Conservation (phyloP, 1,140 invertebrate species). For the Drosophila miranda region DNA sequence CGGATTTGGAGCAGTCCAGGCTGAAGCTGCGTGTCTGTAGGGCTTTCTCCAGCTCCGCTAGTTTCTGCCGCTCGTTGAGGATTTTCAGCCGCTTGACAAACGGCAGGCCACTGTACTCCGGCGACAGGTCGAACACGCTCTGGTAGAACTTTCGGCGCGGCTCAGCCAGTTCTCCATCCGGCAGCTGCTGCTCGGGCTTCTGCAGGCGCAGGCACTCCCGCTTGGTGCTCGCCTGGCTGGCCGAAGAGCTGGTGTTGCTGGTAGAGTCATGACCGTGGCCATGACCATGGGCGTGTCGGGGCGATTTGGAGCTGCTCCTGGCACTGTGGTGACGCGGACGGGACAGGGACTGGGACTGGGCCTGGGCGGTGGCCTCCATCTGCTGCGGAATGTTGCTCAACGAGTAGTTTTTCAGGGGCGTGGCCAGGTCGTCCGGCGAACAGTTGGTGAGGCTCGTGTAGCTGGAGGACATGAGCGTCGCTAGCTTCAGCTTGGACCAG, state of each 20-base stretch:
- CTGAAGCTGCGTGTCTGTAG: conserved; percentile 89
- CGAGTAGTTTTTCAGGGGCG: conserved; percentile 71
- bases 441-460: conserved; percentile 76
- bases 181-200: conserved; percentile 61
- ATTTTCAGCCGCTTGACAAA: conserved; percentile 95
- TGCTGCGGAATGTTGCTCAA: conserved; percentile 72
- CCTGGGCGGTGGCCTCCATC: conserved; percentile 37
- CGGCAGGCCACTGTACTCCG: conserved; percentile 92
- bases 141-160: conserved; percentile 63
- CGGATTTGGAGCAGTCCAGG: conserved; percentile 88
- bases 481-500: conserved; percentile 81
- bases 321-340: conserved; percentile 54
- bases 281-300: conserved; percentile 37
- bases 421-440: conserved; percentile 61
- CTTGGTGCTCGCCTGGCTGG: conserved; percentile 22
- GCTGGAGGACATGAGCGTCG: conserved; percentile 78
- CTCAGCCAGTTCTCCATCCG: conserved; percentile 37
- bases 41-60: conserved; percentile 90
- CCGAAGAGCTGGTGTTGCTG: conserved; percentile 47
- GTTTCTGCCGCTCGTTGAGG: conserved; percentile 92
- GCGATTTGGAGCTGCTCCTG: conserved; percentile 49
- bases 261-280: conserved; percentile 25
- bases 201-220: conserved; percentile 55
- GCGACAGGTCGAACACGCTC: conserved; percentile 93
- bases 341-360: neutral